Percentiles rank a stretch among this genome's conserved stretches.
Evolutionary conservation across 2,113 vertebrate genomes (phyloP).

Genomic region (Platycercus adscitus): DNA sequence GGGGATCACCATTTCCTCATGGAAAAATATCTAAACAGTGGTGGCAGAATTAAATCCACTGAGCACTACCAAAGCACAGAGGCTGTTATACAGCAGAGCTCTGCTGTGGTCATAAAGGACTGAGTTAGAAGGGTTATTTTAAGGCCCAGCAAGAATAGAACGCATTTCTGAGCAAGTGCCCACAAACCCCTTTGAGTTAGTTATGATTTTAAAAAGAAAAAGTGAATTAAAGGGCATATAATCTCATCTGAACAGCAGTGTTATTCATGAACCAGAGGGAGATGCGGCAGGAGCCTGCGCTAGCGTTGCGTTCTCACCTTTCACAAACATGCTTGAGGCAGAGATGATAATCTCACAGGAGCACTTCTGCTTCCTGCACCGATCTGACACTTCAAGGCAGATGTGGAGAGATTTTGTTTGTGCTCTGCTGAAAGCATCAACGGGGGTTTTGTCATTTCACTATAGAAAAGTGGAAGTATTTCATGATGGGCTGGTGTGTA

Average conservation of each 20-base stretch:
- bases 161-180: background rate
- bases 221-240: background rate
- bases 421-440: background rate
- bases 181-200: background rate
- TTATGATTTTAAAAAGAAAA: background rate
- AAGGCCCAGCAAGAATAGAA: background rate
- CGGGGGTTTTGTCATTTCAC: background rate
- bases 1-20: background rate
- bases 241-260: background rate
- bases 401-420: background rate
- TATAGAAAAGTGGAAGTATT: constrained; percentile 39
- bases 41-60: background rate
- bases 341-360: constrained; percentile 51
- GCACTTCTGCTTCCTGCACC: background rate
- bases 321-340: constrained; percentile 3
- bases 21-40: background rate
- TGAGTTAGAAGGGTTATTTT: background rate
- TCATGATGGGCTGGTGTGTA: constrained; percentile 13
- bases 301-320: constrained; percentile 22
- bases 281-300: background rate
- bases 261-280: background rate
- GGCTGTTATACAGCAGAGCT: background rate
- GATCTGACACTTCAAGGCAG: background rate
- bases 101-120: background rate
- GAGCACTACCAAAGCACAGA: background rate